Conservation (phyloP, 2,113 vertebrate genomes). For the Dicaeum eximium region DNA sequence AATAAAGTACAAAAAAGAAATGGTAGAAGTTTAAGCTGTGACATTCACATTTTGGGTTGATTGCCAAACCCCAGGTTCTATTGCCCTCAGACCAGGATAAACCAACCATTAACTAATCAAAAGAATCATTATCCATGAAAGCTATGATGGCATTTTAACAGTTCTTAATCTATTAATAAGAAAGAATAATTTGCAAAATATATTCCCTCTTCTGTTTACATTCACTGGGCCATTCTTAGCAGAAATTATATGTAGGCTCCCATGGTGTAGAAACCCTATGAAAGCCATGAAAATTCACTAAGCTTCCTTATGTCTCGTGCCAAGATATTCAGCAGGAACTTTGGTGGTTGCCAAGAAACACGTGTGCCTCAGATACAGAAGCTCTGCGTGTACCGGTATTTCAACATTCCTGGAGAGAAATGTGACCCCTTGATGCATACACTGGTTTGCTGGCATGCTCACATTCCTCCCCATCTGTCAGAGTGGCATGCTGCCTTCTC, state of each 20-base stretch:
- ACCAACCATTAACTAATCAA: slow-evolving; percentile 68
- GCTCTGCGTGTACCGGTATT: slow-evolving; percentile 55
- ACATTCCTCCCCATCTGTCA: slow-evolving; percentile 59
- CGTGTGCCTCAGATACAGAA: slow-evolving; percentile 54
- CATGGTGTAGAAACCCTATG: slow-evolving; percentile 45
- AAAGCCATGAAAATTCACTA: slow-evolving; percentile 63
- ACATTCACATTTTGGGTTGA: slow-evolving; percentile 40
- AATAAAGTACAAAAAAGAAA: slow-evolving; percentile 51
- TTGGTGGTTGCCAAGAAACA: slow-evolving; percentile 62
- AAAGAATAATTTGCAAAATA: slow-evolving; percentile 67
- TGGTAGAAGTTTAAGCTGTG: slow-evolving; percentile 38
- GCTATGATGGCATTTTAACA: slow-evolving; percentile 61
- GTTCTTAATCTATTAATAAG: slow-evolving; percentile 64
- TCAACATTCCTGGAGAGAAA: slow-evolving; percentile 64
- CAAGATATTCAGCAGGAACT: slow-evolving; percentile 61
- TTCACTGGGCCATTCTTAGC: slow-evolving; percentile 47
- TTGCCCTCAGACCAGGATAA: slow-evolving; percentile 67
- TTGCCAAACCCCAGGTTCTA: slow-evolving; percentile 64
- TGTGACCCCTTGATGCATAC: slow-evolving; percentile 56
- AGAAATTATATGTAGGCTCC: slow-evolving; percentile 58
- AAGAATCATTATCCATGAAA: slow-evolving; percentile 63
- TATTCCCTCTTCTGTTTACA: slow-evolving; percentile 59
- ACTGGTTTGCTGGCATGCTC: slow-evolving; percentile 46
- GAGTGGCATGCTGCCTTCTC: slow-evolving; percentile 53
- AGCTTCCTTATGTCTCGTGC: slow-evolving; percentile 40